Conservation (phyloP, 2,797 vertebrate species). For the Lophius americanus region DNA sequence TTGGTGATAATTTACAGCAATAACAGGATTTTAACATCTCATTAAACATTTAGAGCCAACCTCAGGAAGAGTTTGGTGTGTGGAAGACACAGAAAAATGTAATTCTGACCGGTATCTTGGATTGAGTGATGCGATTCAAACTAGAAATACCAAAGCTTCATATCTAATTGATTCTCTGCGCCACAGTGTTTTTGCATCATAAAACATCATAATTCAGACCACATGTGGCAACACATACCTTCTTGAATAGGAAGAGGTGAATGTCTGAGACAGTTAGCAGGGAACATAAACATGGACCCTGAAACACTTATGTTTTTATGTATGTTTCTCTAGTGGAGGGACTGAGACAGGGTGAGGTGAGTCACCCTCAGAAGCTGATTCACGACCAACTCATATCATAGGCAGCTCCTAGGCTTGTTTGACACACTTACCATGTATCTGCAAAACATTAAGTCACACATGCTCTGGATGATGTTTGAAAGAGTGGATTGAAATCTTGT, state of each 20-base stretch:
- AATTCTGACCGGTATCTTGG: conserved; percentile 30
- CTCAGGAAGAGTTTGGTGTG: conserved; percentile 16
- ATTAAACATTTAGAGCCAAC: conserved; percentile 47
- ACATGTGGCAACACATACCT: conserved; percentile 62
- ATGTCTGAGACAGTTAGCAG: conserved; percentile 43
- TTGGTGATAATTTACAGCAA: conserved; percentile 35
- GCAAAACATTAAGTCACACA: conserved; percentile 2
- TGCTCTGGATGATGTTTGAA: background rate
- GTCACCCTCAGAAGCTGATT: conserved; percentile 24
- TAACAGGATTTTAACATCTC: conserved; percentile 43
- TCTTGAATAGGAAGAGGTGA: conserved; percentile 44
- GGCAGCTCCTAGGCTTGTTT: conserved; percentile 2
- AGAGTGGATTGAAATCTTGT: no score
- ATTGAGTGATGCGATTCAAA: conserved; percentile 69
- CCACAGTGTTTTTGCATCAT: conserved; percentile 56
- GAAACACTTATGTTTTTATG: conserved; percentile 13
- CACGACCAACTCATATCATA: background rate
- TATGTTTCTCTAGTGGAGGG: conserved; percentile 14
- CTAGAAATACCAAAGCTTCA: conserved; percentile 66
- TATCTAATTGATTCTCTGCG: conserved; percentile 69
- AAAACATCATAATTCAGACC: conserved; percentile 68
- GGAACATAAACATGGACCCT: conserved; percentile 30
- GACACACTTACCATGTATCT: background rate
- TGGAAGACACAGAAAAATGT: conserved; percentile 19
- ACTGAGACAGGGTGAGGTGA: conserved; percentile 21